Conservation (phyloP, 1,140 invertebrate species). For the Cecropterus lyciades region DNA sequence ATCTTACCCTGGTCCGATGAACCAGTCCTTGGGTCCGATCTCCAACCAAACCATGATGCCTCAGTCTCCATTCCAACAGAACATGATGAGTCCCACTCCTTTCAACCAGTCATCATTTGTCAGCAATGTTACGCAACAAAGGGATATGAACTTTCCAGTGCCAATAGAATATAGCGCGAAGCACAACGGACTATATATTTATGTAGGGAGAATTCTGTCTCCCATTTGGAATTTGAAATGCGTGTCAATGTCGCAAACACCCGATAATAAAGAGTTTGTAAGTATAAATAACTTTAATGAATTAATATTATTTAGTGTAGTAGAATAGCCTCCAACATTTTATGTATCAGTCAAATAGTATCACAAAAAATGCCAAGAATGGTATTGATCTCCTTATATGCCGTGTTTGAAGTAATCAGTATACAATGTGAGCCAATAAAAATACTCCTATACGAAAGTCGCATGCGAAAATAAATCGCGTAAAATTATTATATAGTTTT, state of each 20-base stretch:
- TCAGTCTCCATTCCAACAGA: conserved; percentile 66
- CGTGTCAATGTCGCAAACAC: conserved; percentile 86
- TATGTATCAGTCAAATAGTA: no score
- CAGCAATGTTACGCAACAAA: conserved; percentile 65
- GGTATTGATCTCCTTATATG: no score
- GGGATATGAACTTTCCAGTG: conserved; percentile 66
- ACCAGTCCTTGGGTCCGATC: conserved; percentile 60
- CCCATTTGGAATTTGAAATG: conserved; percentile 92
- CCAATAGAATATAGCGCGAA: conserved; percentile 91
- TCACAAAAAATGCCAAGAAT: no score
- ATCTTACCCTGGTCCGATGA: conserved; percentile 59
- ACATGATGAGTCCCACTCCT: conserved; percentile 54
- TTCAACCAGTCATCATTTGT: conserved; percentile 73
- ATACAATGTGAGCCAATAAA: no score
- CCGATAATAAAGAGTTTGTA: conserved; percentile 86
- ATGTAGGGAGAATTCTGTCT: conserved; percentile 93
- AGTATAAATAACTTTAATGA: conserved; percentile 54
- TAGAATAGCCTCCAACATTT: no score
- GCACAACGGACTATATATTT: conserved; percentile 97
- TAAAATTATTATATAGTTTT: no score
- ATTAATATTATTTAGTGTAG: background rate
- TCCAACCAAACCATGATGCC: conserved; percentile 60
- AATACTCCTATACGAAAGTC: no score
- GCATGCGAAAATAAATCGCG: no score
- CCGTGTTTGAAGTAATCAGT: no score